Evolutionary conservation across 1,140 invertebrate species (phyloP).

Genomic region (Platyscapa corneri): DNA sequence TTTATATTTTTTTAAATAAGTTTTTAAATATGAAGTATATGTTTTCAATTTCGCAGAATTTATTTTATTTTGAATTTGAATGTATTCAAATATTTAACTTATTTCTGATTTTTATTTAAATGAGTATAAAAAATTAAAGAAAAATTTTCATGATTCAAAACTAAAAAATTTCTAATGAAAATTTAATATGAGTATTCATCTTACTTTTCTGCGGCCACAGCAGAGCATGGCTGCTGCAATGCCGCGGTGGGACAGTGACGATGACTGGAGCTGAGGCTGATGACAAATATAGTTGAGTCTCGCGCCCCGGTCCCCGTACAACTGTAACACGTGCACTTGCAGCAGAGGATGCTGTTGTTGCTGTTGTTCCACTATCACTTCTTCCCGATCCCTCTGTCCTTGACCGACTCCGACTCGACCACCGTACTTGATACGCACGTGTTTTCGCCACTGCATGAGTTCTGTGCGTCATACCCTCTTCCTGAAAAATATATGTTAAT

Average conservation of each 20-base stretch:
- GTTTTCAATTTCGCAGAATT: no score
- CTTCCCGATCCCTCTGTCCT: slow-evolving; percentile 58
- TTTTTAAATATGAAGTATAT: no score
- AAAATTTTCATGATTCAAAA: no score
- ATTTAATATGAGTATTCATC: slow-evolving; percentile 52
- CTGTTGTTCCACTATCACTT: background rate
- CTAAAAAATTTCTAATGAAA: no score
- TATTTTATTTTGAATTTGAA: no score
- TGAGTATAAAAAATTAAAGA: no score
- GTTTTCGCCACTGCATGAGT: slow-evolving; percentile 76
- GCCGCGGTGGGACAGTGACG: slow-evolving; percentile 61
- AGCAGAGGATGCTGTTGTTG: slow-evolving; percentile 68
- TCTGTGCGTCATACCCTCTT: slow-evolving; percentile 74
- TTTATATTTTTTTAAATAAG: no score
- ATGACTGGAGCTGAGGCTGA: slow-evolving; percentile 67
- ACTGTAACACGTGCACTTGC: slow-evolving; percentile 73
- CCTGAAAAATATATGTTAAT: slow-evolving; percentile 60
- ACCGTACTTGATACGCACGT: slow-evolving; percentile 76
- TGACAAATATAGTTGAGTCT: slow-evolving; percentile 72
- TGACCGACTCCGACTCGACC: slow-evolving; percentile 75
- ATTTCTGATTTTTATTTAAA: no score
- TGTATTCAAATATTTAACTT: no score
- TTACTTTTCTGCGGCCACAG: slow-evolving; percentile 89
- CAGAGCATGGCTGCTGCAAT: slow-evolving; percentile 82
- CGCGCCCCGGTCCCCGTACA: slow-evolving; percentile 70